Base-by-base conservation (phyloP, 2,888 invertebrate genomes). In the Julus scanicus region DNA sequence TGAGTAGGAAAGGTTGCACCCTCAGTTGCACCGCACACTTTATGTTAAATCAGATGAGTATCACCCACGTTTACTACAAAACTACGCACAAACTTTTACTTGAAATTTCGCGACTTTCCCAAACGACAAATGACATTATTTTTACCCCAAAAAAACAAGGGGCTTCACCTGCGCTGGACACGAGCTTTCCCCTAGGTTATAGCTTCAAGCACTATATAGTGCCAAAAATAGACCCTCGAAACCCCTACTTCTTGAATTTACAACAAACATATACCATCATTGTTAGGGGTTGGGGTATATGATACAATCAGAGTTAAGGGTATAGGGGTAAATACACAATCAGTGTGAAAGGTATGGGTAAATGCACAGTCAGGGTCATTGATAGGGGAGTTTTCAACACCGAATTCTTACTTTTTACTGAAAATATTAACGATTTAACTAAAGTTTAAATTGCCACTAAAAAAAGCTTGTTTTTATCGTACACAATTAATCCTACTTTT, bases 161-260 rank as follows among this genome's bases (percentile, higher is more conserved):
- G n/a, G 0, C 63, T 44, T 44, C 20, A 63, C 20, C n/a, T 8
- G 63, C 9, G 8, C 63, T 20, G 29, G 44, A 11, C 71, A 29
- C 71, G 9, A 71, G 71, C 71, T 71, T 53, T 9, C 71, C 71
- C 71, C 71, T 71, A 71, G 29, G 44, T 9, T 71, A 9, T 71
- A 20, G 71, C 71, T 71, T 20, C 8, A 29, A 11, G 71, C 20
- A 20, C 6, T 11, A 71, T 71, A 71, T 71, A 11, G 71, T 71
- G 71, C 71, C 29, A 71, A 71, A 71, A 71, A 71, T 71, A 71
- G 71, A 53, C 53, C 17, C 29, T 20, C 8, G 29, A 29, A 71
- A 20, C 71, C 71, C 71, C 71, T 29, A 11, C 71, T 29, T 63
- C 29, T 53, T 71, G 71, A 71, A 71, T 71, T 71, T 71, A 71